These are phyloP conservation scores for Kryptopterus vitreolus DNA, from an alignment of 2,797 vertebrate genomes.

Conservation along the genomic window DNA sequence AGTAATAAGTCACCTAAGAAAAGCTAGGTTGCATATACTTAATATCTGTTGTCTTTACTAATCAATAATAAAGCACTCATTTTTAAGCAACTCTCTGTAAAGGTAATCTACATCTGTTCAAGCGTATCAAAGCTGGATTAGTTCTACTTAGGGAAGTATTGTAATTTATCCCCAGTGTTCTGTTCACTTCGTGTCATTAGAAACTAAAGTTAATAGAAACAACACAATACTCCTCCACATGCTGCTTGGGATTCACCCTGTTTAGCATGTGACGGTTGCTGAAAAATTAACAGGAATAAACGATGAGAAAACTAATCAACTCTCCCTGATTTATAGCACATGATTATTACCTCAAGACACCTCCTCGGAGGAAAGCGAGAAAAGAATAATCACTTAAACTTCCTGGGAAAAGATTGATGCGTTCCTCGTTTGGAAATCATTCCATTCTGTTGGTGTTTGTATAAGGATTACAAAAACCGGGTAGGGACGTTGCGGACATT, in stretches of 20 bases:
- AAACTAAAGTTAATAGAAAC: constrained; percentile 5
- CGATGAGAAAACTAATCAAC: constrained; percentile 30
- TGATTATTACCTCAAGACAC: constrained; percentile 19
- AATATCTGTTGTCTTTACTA: background rate
- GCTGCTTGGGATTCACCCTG: constrained; percentile 11
- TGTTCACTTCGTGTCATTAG: background rate
- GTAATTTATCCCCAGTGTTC: background rate
- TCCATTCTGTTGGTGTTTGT: background rate
- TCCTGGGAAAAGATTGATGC: background rate
- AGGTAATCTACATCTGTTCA: background rate
- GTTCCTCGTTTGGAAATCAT: background rate
- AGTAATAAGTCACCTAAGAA: background rate
- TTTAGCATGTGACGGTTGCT: constrained; percentile 4
- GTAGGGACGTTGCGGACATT: background rate
- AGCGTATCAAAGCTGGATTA: background rate
- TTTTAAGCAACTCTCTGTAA: background rate
- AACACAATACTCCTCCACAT: background rate
- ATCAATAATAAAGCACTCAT: background rate
- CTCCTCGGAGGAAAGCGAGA: background rate
- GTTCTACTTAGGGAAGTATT: background rate
- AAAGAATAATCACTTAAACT: constrained; percentile 17
- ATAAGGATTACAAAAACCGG: background rate
- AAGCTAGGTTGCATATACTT: background rate
- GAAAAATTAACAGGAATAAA: constrained; percentile 17
- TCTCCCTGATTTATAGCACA: constrained; percentile 17